Percentiles rank a stretch among this genome's conserved stretches.
Evolutionary conservation across 2,888 invertebrate species (phyloP).

Genomic region (Baccha elongata): DNA sequence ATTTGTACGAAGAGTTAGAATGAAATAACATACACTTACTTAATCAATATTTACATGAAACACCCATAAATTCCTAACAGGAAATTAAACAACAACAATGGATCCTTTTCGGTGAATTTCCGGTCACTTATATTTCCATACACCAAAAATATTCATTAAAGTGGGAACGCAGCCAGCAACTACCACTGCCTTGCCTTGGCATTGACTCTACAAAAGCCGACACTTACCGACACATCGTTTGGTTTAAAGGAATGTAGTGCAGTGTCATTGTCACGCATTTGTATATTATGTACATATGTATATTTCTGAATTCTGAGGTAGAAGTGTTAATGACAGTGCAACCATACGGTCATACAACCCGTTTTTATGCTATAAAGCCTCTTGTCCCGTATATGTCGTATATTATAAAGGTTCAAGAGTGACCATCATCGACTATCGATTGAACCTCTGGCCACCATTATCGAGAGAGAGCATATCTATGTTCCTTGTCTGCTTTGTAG

Average conservation of each 20-base stretch:
- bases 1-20: too few species aligned
- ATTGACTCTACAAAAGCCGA: slow-evolving; percentile 40
- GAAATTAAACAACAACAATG: neutral
- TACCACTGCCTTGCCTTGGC: slow-evolving; percentile 43
- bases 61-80: neutral
- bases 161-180: slow-evolving; percentile 12
- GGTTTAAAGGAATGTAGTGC: slow-evolving; percentile 48
- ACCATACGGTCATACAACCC: slow-evolving; percentile 33
- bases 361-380: slow-evolving; percentile 35
- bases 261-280: slow-evolving; percentile 62
- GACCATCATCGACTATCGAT: slow-evolving; percentile 41
- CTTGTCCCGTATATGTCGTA: slow-evolving; percentile 23
- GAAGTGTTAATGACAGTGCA: slow-evolving; percentile 24
- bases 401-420: slow-evolving; percentile 43
- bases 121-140: neutral
- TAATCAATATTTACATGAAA: too few species aligned
- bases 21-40: too few species aligned
- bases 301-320: slow-evolving; percentile 18
- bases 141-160: neutral
- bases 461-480: slow-evolving; percentile 55
- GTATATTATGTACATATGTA: neutral
- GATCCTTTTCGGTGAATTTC: neutral
- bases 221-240: neutral
- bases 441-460: slow-evolving; percentile 34
- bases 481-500: slow-evolving; percentile 39